Conservation (phyloP, 2,888 invertebrate species). For the Acleris sparsana region DNA sequence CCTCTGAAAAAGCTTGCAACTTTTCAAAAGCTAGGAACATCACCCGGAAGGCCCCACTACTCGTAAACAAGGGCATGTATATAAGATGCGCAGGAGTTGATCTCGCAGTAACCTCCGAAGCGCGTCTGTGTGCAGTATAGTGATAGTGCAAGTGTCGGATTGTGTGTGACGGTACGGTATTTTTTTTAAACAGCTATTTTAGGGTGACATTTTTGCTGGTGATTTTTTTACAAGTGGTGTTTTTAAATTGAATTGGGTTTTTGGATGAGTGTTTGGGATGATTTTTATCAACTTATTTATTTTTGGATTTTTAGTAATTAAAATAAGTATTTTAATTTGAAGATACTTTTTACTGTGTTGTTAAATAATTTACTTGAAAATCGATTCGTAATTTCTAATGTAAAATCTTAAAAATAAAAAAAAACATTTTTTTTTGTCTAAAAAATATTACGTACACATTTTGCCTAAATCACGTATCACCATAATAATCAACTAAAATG, state of each 20-base stretch:
- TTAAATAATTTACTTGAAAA: too few relatives aligned
- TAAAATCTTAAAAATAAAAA: too few relatives aligned
- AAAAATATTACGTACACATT: too few relatives aligned
- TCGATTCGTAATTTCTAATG: too few relatives aligned
- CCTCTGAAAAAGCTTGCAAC: neutral
- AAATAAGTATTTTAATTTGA: too few relatives aligned
- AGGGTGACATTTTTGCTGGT: constrained; percentile 3
- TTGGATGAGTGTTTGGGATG: neutral
- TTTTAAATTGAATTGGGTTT: neutral
- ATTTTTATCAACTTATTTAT: too few relatives aligned
- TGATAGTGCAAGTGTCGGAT: constrained; percentile 21
- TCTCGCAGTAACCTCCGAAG: constrained; percentile 14
- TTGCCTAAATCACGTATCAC: too few relatives aligned
- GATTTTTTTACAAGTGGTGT: neutral
- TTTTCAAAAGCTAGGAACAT: neutral
- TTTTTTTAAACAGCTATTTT: constrained; percentile 8
- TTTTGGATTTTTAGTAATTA: too few relatives aligned
- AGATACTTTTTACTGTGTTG: too few relatives aligned
- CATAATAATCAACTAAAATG: too few relatives aligned
- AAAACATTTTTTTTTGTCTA: too few relatives aligned
- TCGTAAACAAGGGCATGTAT: constrained; percentile 31
- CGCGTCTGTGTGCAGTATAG: neutral
- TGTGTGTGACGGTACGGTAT: constrained; percentile 24
- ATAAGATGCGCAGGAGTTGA: constrained; percentile 26
- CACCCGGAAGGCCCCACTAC: constrained; percentile 18